A percentile compares a stretch with the other conserved stretches of the same genome.
These are phyloP conservation scores for Toxonevra muliebris DNA, from an alignment of 2,888 invertebrate genomes.

Conservation along the genomic window DNA sequence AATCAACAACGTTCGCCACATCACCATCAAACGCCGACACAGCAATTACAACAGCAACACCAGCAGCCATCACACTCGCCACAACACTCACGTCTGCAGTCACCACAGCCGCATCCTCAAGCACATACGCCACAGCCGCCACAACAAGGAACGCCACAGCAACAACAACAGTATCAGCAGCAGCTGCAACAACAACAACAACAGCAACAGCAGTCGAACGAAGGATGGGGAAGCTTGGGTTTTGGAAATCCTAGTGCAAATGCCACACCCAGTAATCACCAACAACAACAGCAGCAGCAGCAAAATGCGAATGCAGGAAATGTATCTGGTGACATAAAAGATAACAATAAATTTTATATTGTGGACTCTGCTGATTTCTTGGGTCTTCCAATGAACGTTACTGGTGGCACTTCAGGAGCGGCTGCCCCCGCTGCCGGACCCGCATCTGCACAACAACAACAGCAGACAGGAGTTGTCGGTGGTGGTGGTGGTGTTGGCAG, in stretches of 20 bases:
- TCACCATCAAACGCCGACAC: conserved; percentile 52
- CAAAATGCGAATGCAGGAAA: conserved; percentile 43
- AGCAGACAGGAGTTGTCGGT: conserved; percentile 39
- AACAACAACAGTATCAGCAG: conserved; percentile 46
- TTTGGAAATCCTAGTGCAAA: conserved; percentile 34
- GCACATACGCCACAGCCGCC: conserved; percentile 47
- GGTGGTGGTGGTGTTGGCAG: conserved; percentile 22
- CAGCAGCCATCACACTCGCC: conserved; percentile 56
- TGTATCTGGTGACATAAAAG: conserved; percentile 52
- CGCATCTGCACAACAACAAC: conserved; percentile 39
- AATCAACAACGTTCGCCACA: conserved; percentile 58
- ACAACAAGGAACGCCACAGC: conserved; percentile 36
- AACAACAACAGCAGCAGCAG: conserved; percentile 42
- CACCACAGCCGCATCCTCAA: conserved; percentile 50
- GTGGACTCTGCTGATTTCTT: conserved; percentile 63
- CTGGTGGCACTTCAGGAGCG: conserved; percentile 35
- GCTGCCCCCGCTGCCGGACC: conserved; percentile 36
- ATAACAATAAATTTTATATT: conserved; percentile 62
- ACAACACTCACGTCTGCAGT: conserved; percentile 51
- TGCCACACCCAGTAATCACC: conserved; percentile 40
- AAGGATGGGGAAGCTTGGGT: conserved; percentile 50
- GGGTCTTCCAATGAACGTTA: conserved; percentile 63
- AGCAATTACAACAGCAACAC: conserved; percentile 56
- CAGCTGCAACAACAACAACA: conserved; percentile 47
- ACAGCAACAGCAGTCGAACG: conserved; percentile 48